These are phyloP conservation scores for Clytia hemisphaerica DNA, from an alignment of 30 jellyfish, hydroid and myxozoan genomes.

Conservation along the genomic window DNA sequence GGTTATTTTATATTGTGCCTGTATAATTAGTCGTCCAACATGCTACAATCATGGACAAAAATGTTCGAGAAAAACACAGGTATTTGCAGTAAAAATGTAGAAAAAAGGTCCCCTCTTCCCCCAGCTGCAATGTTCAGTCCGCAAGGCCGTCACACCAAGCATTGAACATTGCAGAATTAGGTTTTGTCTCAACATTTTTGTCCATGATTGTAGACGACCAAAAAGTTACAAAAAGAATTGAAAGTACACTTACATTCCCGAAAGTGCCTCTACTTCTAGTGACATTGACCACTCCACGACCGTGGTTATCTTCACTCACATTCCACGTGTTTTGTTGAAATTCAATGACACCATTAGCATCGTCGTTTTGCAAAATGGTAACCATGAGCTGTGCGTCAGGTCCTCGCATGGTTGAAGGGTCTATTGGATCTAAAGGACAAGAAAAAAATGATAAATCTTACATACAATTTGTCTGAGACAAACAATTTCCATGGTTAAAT, in stretches of 20 bases:
- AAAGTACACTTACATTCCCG: conserved; percentile 45
- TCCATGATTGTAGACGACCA: no score
- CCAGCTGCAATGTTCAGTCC: no score
- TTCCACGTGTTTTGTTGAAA: conserved; percentile 33
- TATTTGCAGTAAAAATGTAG: no score
- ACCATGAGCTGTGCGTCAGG: neutral
- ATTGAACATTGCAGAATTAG: no score
- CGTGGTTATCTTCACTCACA: conserved; percentile 35
- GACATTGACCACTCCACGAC: conserved; percentile 45
- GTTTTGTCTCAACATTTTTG: no score
- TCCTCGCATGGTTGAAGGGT: conserved; percentile 4
- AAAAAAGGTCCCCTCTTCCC: no score
- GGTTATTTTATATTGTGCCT: no score
- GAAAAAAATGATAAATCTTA: neutral
- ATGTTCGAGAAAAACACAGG: no score
- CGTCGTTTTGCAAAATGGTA: conserved; percentile 50
- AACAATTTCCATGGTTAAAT: no score
- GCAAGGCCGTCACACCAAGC: no score
- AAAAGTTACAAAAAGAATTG: neutral
- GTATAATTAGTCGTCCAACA: no score
- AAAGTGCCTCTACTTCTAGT: conserved; percentile 57
- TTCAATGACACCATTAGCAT: conserved; percentile 71
- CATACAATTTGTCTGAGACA: neutral
- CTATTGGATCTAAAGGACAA: neutral
- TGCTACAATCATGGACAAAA: no score